These are phyloP conservation scores for Apaloderma vittatum DNA, from an alignment of 2,113 vertebrate genomes.

Conservation along the genomic window DNA sequence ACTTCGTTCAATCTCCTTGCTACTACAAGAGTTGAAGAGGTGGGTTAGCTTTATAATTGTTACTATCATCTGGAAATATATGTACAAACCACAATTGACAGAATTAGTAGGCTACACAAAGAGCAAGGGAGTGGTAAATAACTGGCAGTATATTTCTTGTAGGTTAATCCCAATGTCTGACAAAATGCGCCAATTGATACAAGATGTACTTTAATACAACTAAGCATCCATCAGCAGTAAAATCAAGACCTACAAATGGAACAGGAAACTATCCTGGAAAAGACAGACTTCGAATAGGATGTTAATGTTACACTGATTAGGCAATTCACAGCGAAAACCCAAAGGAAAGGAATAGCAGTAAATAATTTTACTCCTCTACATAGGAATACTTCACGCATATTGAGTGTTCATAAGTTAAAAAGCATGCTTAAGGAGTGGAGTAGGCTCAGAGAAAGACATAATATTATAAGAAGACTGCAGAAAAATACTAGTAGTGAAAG, in stretches of 20 bases:
- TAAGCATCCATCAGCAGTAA: not conserved
- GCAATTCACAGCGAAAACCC: not conserved
- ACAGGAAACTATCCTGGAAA: not conserved
- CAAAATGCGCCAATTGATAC: not conserved
- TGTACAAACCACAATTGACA: not conserved
- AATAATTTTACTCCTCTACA: not conserved
- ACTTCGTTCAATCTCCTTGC: not conserved
- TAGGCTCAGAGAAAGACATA: not conserved
- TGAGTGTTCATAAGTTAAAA: not conserved
- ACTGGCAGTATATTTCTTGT: not conserved
- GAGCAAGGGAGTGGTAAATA: not conserved
- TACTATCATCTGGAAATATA: not conserved
- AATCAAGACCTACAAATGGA: not conserved
- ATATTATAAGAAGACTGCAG: not conserved
- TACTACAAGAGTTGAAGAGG: not conserved
- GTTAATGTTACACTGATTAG: not conserved
- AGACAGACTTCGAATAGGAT: not conserved
- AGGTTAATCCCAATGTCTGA: not conserved
- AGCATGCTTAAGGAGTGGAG: not conserved
- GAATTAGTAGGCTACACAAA: not conserved
- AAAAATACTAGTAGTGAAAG: not conserved
- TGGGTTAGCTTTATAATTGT: not conserved
- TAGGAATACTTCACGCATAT: not conserved
- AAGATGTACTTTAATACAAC: not conserved
- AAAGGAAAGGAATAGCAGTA: not conserved